A percentile compares a stretch with the other conserved stretches of the same genome.
Conservation (phyloP, 1,140 invertebrate genomes). For the Cyphomyrmex costatus region DNA sequence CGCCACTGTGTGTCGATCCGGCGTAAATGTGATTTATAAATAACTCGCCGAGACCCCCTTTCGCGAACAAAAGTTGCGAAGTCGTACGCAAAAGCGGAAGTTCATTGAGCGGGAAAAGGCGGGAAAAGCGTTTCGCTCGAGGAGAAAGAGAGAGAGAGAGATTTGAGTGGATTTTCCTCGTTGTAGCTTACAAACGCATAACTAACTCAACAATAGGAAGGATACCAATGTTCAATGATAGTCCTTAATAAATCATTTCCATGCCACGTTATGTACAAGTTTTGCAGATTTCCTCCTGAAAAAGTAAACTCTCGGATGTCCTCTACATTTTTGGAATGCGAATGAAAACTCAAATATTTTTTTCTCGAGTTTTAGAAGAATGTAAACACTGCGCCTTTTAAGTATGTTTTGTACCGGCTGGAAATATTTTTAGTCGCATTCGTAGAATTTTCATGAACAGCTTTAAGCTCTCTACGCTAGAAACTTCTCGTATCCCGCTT, state of each 20-base stretch:
- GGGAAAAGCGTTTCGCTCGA: constrained; percentile 28
- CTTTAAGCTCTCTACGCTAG: neutral
- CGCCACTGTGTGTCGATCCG: constrained; percentile 9
- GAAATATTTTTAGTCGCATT: neutral
- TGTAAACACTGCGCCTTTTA: neutral
- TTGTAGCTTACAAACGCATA: constrained; percentile 3
- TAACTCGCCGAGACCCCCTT: constrained; percentile 35
- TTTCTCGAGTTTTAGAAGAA: neutral
- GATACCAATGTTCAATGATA: constrained; percentile 22
- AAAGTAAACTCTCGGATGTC: neutral
- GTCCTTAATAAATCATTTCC: constrained; percentile 5
- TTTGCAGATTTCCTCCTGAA: neutral
- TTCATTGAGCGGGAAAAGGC: constrained; percentile 37
- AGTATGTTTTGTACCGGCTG: neutral
- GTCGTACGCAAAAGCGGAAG: constrained; percentile 50
- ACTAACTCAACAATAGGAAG: neutral
- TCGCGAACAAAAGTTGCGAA: constrained; percentile 39
- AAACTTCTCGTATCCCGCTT: neutral
- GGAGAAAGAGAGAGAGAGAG: neutral
- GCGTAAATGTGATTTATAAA: constrained; percentile 42
- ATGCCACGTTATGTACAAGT: neutral
- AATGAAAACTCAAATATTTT: neutral
- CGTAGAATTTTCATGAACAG: neutral
- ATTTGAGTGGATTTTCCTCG: neutral
- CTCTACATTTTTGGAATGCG: constrained; percentile 1